These are phyloP conservation scores for Thyatira batis DNA, from an alignment of 2,888 invertebrate species.

Conservation along the genomic window DNA sequence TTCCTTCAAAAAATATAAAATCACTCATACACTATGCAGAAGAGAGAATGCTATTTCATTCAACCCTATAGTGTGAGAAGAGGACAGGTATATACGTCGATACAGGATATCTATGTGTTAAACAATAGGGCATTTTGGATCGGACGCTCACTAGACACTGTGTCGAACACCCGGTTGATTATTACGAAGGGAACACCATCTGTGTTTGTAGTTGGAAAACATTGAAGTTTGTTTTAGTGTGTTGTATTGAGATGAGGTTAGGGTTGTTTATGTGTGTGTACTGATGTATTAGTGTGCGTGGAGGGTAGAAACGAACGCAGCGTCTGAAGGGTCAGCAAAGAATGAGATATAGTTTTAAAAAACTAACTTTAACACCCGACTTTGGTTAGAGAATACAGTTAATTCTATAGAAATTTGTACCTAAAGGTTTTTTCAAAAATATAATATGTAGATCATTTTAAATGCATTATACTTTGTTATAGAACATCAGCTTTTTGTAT, in stretches of 20 bases:
- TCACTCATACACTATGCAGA: conserved; percentile 38
- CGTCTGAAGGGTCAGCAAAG: conserved; percentile 48
- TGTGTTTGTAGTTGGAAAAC: conserved; percentile 44
- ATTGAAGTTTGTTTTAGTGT: conserved; percentile 23
- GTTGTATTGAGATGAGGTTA: conserved; percentile 20
- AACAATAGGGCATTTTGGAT: conserved; percentile 32
- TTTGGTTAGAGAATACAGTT: background rate
- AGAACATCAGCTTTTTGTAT: too few species aligned
- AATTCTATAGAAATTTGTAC: background rate
- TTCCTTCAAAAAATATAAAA: conserved; percentile 36
- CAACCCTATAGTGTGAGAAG: conserved; percentile 23
- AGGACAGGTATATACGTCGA: conserved; percentile 36
- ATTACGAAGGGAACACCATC: conserved; percentile 29
- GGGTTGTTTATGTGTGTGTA: conserved; percentile 31
- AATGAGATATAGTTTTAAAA: conserved; percentile 22
- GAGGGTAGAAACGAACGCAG: conserved; percentile 74
- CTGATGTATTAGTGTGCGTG: conserved; percentile 20
- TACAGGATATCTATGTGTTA: conserved; percentile 37
- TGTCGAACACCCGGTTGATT: conserved; percentile 27
- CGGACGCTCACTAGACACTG: conserved; percentile 26
- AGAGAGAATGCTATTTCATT: conserved; percentile 20
- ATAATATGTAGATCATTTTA: too few species aligned
- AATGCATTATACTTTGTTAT: too few species aligned
- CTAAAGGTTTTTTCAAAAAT: too few species aligned
- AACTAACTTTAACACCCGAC: background rate